phyloP scores from a whole-genome alignment of 2,797 vertebrate species.

The Hippopotamyrus pictus region DNA sequence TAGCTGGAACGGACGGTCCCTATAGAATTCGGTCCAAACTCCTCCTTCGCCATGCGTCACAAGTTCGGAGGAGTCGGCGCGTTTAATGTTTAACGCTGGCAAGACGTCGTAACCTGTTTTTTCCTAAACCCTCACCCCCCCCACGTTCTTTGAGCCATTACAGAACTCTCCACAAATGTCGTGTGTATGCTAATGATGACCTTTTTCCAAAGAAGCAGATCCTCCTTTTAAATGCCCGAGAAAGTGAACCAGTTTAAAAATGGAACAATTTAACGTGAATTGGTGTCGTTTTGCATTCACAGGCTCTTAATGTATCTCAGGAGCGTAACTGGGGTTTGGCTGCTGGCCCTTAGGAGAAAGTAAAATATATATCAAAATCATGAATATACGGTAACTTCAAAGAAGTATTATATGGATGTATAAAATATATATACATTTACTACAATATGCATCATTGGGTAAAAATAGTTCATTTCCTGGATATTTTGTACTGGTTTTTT shows the following conservation, averaged over 20 bases:
- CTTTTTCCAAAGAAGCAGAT: not conserved
- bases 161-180: not conserved
- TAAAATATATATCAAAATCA: not conserved
- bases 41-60: not conserved
- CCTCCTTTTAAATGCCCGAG: not conserved
- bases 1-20: not conserved
- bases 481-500: not conserved
- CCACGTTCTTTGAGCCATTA: not conserved
- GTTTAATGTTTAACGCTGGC: not conserved
- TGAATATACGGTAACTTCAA: not conserved
- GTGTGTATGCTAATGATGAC: not conserved
- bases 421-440: not conserved
- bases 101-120: not conserved
- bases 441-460: not conserved
- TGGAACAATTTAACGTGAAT: not conserved
- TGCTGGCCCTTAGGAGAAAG: not conserved
- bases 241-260: conserved; percentile 6
- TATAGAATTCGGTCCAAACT: not conserved
- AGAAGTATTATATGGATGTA: not conserved
- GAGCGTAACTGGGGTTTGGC: not conserved
- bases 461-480: not conserved
- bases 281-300: not conserved
- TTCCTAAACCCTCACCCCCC: not conserved
- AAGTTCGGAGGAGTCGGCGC: too few relatives aligned
- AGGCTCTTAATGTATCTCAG: not conserved